These are phyloP conservation scores for Myotis davidii DNA, from an alignment of 2,113 vertebrate genomes.

Conservation along the genomic window DNA sequence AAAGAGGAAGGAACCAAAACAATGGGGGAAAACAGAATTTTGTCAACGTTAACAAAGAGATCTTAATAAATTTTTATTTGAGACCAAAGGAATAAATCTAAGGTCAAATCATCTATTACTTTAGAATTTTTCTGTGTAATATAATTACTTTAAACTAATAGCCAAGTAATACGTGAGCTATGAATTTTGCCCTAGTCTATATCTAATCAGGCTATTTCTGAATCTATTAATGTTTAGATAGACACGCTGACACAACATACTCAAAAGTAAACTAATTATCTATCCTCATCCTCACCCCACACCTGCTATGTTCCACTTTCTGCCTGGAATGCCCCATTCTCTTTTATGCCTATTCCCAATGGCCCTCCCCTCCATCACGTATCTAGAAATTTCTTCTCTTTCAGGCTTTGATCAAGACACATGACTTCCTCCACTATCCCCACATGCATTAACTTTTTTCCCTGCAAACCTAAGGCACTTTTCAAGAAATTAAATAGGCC, in stretches of 20 bases:
- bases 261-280: neutral
- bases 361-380: too few relatives aligned
- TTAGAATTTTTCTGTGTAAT: neutral
- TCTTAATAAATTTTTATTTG: neutral
- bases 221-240: neutral
- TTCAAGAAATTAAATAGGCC: neutral
- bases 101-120: neutral
- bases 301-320: neutral
- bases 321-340: neutral
- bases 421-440: neutral
- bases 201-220: neutral
- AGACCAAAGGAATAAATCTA: neutral
- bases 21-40: neutral
- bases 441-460: neutral
- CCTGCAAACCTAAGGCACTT: neutral
- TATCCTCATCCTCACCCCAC: neutral
- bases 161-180: neutral
- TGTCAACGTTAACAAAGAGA: neutral
- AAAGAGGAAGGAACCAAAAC: neutral
- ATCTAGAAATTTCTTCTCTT: neutral
- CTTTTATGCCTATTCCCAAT: neutral
- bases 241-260: neutral
- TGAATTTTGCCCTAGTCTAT: neutral
- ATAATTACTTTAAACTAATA: neutral
- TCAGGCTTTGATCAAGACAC: neutral